Evolutionary conservation across 2,888 invertebrate genomes (phyloP).

Genomic region (Branchellion lobata): DNA sequence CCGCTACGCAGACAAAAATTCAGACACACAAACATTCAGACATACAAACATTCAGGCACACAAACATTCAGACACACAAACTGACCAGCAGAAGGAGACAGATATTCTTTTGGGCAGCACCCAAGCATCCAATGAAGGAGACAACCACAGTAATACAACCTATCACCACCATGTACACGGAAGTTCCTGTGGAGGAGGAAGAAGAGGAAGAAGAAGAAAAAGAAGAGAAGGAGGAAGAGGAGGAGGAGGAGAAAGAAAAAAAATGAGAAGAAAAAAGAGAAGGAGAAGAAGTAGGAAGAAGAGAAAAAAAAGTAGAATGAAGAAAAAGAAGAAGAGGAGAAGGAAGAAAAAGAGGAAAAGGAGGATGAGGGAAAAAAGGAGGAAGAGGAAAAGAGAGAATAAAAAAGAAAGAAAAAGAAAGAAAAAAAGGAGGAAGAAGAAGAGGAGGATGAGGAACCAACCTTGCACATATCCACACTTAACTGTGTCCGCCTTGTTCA

Average conservation of each 20-base stretch:
- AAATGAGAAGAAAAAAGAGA: too few species aligned
- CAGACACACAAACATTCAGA: too few species aligned
- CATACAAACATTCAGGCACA: too few species aligned
- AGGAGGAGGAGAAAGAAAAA: neutral
- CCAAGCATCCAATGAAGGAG: neutral
- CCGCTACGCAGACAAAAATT: too few species aligned
- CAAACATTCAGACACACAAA: too few species aligned
- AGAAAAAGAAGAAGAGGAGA: neutral
- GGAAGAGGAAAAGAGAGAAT: too few species aligned
- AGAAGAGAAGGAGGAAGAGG: too few species aligned
- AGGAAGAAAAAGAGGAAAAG: neutral
- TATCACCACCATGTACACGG: neutral
- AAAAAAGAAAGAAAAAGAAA: too few species aligned
- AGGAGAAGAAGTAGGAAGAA: too few species aligned
- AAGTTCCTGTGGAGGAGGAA: neutral
- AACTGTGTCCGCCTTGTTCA: neutral
- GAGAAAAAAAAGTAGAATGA: neutral
- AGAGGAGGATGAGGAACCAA: too few species aligned
- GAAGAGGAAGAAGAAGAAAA: too few species aligned
- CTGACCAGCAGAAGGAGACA: neutral
- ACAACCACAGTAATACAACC: neutral
- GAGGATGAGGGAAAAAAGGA: neutral
- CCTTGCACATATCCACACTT: constrained; percentile 12
- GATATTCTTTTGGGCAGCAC: constrained; percentile 1
- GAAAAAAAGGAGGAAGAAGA: too few species aligned